A percentile compares a stretch with the other conserved stretches of the same genome.
phyloP scores from a whole-genome alignment of 2,797 vertebrate species.

The Sorex maritimensis region DNA sequence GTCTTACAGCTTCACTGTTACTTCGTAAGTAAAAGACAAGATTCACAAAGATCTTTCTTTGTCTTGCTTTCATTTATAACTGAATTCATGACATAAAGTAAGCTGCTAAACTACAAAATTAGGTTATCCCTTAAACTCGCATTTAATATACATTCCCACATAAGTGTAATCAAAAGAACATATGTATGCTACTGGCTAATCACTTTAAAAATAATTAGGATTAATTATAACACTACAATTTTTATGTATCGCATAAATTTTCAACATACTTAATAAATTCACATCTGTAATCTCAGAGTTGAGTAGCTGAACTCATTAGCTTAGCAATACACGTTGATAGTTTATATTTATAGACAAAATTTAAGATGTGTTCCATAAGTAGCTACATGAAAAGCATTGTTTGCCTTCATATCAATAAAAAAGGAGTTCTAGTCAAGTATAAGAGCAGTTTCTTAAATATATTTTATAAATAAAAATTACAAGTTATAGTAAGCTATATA shows the following conservation, averaged over 20 bases:
- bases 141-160: not conserved
- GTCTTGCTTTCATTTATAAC: too few relatives aligned
- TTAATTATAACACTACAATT: conserved; percentile 3
- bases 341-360: conserved; percentile 49
- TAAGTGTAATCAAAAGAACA: conserved; percentile 48
- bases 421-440: conserved; percentile 15
- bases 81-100: not conserved
- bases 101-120: conserved; percentile 21
- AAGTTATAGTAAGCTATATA: not conserved
- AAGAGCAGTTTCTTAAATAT: not conserved
- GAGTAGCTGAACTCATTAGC: not conserved
- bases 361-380: conserved; percentile 17
- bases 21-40: not conserved
- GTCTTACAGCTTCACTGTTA: not conserved
- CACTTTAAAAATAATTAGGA: conserved; percentile 36
- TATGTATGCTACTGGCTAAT: not conserved
- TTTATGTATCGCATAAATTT: not conserved
- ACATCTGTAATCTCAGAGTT: conserved; percentile 39
- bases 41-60: not conserved
- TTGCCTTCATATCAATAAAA: not conserved
- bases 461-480: not conserved
- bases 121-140: not conserved
- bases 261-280: not conserved
- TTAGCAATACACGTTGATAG: not conserved
- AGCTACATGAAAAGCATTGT: conserved; percentile 17